These are phyloP conservation scores for Eurytoma adleriae DNA, from an alignment of 2,888 invertebrate species.

Conservation along the genomic window DNA sequence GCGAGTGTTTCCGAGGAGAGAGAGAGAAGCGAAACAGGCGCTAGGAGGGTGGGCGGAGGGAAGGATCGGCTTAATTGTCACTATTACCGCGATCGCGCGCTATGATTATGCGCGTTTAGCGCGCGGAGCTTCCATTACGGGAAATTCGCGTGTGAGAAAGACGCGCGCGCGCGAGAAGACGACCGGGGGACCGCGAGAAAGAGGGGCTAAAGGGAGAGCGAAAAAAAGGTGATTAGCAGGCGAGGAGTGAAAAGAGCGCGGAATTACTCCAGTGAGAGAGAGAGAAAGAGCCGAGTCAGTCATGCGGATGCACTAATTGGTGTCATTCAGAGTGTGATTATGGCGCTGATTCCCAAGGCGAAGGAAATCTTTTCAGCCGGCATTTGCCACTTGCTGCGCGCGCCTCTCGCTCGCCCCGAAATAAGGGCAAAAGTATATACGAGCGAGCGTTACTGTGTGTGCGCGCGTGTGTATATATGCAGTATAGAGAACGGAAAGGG, in stretches of 20 bases:
- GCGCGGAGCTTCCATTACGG: constrained; percentile 20
- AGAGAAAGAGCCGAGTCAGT: constrained; percentile 20
- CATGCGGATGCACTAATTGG: constrained; percentile 72
- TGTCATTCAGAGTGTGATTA: constrained; percentile 68
- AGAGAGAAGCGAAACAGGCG: background rate
- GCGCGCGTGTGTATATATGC: background rate
- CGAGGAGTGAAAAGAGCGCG: constrained; percentile 53
- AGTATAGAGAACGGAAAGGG: constrained; percentile 24
- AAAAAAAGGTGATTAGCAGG: constrained; percentile 54
- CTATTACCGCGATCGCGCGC: constrained; percentile 47
- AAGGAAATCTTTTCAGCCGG: constrained; percentile 67
- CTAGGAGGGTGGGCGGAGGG: background rate
- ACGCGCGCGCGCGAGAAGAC: background rate
- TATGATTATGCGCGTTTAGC: constrained; percentile 36
- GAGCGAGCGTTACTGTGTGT: background rate
- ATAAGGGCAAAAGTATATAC: constrained; percentile 30
- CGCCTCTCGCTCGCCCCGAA: constrained; percentile 18
- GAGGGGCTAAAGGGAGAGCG: background rate
- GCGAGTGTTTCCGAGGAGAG: background rate
- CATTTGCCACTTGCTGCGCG: constrained; percentile 61
- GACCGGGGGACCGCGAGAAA: background rate
- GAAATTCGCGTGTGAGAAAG: constrained; percentile 2
- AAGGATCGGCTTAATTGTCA: constrained; percentile 36
- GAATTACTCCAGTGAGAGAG: constrained; percentile 10
- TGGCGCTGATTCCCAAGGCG: constrained; percentile 40